Conservation (phyloP, 2,113 vertebrate genomes). For the Himantopus leucocephalus region DNA sequence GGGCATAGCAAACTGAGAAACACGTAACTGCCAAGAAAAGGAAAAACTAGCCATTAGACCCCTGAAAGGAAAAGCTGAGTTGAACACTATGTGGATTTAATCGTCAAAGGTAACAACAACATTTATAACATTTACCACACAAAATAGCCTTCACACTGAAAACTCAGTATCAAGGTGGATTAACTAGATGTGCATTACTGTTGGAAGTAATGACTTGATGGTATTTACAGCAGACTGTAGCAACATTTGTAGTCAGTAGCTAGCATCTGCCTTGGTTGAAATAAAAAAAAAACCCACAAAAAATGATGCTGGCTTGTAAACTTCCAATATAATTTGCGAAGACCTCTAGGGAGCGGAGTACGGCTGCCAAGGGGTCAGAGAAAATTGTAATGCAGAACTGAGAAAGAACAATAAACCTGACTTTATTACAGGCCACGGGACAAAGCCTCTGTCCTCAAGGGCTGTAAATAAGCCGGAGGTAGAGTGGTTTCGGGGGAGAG, state of each 20-base stretch:
- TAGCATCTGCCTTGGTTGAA: neutral
- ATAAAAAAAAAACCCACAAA: neutral
- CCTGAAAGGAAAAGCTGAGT: neutral
- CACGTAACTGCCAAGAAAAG: neutral
- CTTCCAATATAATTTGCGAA: neutral
- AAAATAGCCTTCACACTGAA: neutral
- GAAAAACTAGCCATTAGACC: neutral
- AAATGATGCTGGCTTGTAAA: neutral
- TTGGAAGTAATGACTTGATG: neutral
- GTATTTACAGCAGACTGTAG: neutral
- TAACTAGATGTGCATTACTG: neutral
- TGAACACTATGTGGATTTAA: neutral
- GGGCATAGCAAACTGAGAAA: neutral
- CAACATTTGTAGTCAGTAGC: too few species aligned
- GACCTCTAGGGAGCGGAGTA: neutral
- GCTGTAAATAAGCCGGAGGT: neutral
- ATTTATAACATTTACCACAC: neutral
- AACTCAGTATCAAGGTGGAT: neutral
- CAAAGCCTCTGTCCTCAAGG: neutral
- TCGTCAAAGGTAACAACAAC: neutral
- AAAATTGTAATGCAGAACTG: neutral
- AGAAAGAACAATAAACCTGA: neutral
- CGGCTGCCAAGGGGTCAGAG: neutral
- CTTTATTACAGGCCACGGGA: neutral
- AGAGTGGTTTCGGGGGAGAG: neutral